Percentiles rank a stretch among this genome's conserved stretches.
Evolutionary conservation across 2,888 invertebrate genomes (phyloP).

Genomic region (Tinea pellionella): DNA sequence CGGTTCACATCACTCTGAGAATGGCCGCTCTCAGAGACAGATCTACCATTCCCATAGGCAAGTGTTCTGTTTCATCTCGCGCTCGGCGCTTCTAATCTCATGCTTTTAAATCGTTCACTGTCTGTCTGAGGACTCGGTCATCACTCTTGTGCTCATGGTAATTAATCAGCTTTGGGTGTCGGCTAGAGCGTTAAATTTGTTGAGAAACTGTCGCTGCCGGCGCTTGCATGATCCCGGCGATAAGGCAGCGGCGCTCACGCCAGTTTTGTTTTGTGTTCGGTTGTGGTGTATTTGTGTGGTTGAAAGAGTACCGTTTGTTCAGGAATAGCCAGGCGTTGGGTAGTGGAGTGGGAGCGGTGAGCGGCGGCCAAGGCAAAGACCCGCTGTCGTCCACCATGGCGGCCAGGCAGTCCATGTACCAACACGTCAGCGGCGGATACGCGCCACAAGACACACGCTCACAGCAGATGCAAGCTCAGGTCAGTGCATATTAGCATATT

Average conservation of each 20-base stretch:
- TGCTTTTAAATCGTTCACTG: slow-evolving; percentile 74
- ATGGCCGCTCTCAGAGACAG: slow-evolving; percentile 53
- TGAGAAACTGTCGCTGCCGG: not conserved
- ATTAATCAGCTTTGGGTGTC: not conserved
- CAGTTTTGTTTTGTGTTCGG: too few relatives aligned
- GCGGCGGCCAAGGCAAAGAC: slow-evolving; percentile 56
- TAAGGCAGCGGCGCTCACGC: too few relatives aligned
- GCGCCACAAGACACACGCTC: slow-evolving; percentile 51
- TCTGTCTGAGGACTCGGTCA: not conserved
- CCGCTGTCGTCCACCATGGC: slow-evolving; percentile 52
- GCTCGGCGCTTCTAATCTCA: slow-evolving; percentile 81
- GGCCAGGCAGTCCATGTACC: slow-evolving; percentile 49
- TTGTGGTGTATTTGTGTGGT: not conserved
- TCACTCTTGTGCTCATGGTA: not conserved
- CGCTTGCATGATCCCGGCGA: too few relatives aligned
- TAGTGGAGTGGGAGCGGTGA: slow-evolving; percentile 21
- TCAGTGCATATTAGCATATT: slow-evolving; percentile 21
- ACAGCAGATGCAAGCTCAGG: slow-evolving; percentile 41
- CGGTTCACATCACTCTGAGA: slow-evolving; percentile 53
- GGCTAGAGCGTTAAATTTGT: not conserved
- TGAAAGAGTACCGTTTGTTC: slow-evolving; percentile 16
- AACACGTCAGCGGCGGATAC: slow-evolving; percentile 53
- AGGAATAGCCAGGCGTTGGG: slow-evolving; percentile 55
- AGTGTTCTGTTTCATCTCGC: slow-evolving; percentile 36
- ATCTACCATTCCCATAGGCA: slow-evolving; percentile 45